These are phyloP conservation scores for Strigamia transsilvanica DNA, from an alignment of 2,888 invertebrate genomes.

Conservation along the genomic window DNA sequence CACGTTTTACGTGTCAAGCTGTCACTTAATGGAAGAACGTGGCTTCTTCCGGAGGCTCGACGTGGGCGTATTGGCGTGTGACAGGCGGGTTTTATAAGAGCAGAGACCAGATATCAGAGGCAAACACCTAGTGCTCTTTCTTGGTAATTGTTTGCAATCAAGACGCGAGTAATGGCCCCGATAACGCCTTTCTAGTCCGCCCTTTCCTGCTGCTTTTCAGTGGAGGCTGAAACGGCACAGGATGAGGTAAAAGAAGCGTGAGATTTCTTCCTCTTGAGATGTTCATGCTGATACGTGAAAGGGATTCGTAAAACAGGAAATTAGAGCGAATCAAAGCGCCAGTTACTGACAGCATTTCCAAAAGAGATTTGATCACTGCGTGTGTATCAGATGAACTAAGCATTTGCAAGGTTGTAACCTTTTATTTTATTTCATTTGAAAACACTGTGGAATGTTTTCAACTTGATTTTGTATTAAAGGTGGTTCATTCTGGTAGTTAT, in stretches of 20 bases:
- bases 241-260: constrained; percentile 45
- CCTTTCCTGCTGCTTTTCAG: constrained; percentile 47
- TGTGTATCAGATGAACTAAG: constrained; percentile 19
- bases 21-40: constrained; percentile 35
- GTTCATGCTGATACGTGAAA: constrained; percentile 36
- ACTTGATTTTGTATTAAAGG: too few relatives aligned
- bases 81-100: constrained; percentile 49
- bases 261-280: constrained; percentile 41
- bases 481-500: too few relatives aligned
- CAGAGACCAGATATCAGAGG: constrained; percentile 45
- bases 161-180: constrained; percentile 43
- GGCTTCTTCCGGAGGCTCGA: constrained; percentile 35
- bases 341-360: not conserved
- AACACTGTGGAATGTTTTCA: not conserved
- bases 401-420: not conserved
- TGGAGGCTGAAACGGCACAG: constrained; percentile 16
- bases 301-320: constrained; percentile 45
- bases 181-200: constrained; percentile 46
- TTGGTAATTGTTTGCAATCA: constrained; percentile 46
- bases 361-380: not conserved
- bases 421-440: constrained; percentile 3
- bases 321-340: constrained; percentile 15
- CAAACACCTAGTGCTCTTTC: constrained; percentile 49
- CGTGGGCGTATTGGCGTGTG: constrained; percentile 41
- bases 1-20: constrained; percentile 49